Base-by-base conservation (phyloP, 1,140 invertebrate genomes). In the Drosophila subobscura region DNA sequence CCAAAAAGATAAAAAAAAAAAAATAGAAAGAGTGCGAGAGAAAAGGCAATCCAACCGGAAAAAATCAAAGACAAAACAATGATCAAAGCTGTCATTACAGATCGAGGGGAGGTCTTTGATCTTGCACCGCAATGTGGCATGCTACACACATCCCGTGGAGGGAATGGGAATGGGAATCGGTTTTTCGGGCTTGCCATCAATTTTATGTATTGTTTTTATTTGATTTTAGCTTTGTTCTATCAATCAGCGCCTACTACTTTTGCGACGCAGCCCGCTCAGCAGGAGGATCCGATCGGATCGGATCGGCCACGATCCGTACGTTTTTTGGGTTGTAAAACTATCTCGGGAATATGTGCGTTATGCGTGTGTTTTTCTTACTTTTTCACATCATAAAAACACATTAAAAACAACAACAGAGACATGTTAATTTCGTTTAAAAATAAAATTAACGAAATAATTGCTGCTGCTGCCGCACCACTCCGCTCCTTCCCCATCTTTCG, bases 61-160 rank as follows among this genome's bases (percentile, higher is more conserved):
- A 90, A 81, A 81, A 81, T 89, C 86, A 89, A 89, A 89, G 81
- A 80, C 80, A 81, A 81, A 81, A 86, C 81, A 90, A 89, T 89
- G 86, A 89, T 89, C 86, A 89, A 89, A 89, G 86, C 86, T 89
- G 86, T 89, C 86, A 89, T 89, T 89, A 90, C 86, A 90, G 77
- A 90, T 81, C 81, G 73, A 84, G 77, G 80, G 86, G 75, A 78
- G 77, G 77, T 79, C 86, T 89, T 89, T 89, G 86, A 86, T 90
- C 86, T 89, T 55, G 46, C 49, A 67, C 85, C 85, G 85, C 85
- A 79, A 76, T 81, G 74, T 73, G 77, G 77, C 72, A 37, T 37
- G 3, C 33, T 12, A 37, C 33, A 33, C 5, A 37, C 33, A 37
- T 44, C 14, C 58, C 49, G 20, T 44, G 27, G 29, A 33, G 45